Evolutionary conservation across 1,140 invertebrate species (phyloP).

Genomic region (Trissolcus basalis): DNA sequence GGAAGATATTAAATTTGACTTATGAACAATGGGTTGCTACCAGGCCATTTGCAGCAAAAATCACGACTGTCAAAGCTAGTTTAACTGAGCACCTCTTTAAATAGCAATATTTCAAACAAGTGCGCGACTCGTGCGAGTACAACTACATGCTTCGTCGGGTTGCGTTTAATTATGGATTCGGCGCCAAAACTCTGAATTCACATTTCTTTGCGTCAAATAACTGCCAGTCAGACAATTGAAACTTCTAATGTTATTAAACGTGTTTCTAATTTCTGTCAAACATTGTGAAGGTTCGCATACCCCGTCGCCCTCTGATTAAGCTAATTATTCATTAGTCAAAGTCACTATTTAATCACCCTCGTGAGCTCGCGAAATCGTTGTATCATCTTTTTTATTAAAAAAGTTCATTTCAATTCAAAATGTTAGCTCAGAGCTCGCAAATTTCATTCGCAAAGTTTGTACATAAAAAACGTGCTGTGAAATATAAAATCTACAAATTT

Average conservation of each 20-base stretch:
- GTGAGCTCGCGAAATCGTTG: too few species aligned
- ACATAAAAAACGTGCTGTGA: too few species aligned
- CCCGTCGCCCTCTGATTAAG: slow-evolving; percentile 30
- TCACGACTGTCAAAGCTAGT: slow-evolving; percentile 29
- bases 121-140: slow-evolving; percentile 4
- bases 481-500: too few species aligned
- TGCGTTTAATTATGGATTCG: slow-evolving; percentile 35
- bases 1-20: slow-evolving; percentile 27
- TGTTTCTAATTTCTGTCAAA: slow-evolving; percentile 39
- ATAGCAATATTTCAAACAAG: slow-evolving; percentile 43
- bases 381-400: too few species aligned
- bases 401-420: too few species aligned
- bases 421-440: too few species aligned
- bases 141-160: background rate
- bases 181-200: slow-evolving; percentile 6
- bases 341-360: too few species aligned
- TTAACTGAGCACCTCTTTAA: slow-evolving; percentile 22
- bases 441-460: too few species aligned
- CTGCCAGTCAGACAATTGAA: slow-evolving; percentile 42
- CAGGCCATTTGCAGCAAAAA: slow-evolving; percentile 23
- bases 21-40: background rate
- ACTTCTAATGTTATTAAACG: slow-evolving; percentile 47
- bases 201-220: slow-evolving; percentile 41
- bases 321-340: slow-evolving; percentile 10
- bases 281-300: slow-evolving; percentile 22